Evolutionary conservation across 2,797 vertebrate genomes (phyloP), one percentile per base, ranked within the genome.

Genomic region (Coregonus suidteri): DNA sequence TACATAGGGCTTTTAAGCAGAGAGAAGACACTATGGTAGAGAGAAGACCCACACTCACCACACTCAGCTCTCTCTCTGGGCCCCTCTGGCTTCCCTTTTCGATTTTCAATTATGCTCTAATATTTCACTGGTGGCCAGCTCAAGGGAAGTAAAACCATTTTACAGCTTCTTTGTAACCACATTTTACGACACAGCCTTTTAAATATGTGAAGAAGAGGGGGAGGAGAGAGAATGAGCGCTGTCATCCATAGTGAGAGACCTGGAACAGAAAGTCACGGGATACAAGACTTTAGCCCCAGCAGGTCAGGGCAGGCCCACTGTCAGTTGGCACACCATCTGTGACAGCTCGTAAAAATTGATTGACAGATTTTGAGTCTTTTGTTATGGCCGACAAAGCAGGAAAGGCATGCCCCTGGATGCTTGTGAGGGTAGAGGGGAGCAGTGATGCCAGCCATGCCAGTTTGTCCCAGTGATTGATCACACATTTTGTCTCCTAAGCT

Each of bases 261-360:
- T 47, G 41, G 9, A 47, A 47, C 41, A 47, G 41, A 11, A 47
- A 41, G 7, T 41, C 41, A 41, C 7, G 7, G 41, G 52, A 6
- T 83, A 70, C 74, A 65, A 73, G 73, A 83, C 82, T 73, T 80
- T 67, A 81, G 75, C 75, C 64, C 16, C 75, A 68, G 20, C 73
- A 66, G 59, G 73, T 67, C 73, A 51, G 30, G 47, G 20, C 20
- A 52, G 81, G 82, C 41, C 14, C 6, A 31, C 75, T 53, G 41
- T 75, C 77, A 75, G 74, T 75, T 75, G 73, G 79, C 79, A 67
- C 77, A n/a, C 82, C 84, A 82, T 89, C 88, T 87, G 73, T 82
- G 83, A 84, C 75, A 79, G 75, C 81, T 86, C 73, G 41, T 81
- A 67, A 84, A 86, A 74, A 81, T 76, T 70, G 80, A 85, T 80